phyloP scores from a whole-genome alignment of 1,140 invertebrate genomes.

The Helicorthomorpha holstii region DNA sequence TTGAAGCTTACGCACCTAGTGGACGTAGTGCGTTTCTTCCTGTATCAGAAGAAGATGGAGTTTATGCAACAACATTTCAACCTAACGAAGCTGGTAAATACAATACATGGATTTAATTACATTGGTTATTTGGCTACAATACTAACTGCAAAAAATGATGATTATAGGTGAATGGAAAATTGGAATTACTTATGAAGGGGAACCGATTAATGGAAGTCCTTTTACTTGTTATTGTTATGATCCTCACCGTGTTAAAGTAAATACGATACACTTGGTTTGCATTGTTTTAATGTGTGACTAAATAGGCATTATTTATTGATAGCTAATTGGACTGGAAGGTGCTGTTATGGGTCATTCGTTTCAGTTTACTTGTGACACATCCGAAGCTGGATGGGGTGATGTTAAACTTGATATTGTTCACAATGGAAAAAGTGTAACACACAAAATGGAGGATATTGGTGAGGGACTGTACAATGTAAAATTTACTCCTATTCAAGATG shows the following conservation, averaged over 20 bases:
- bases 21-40: conserved; percentile 56
- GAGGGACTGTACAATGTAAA: conserved; percentile 67
- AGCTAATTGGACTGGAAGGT: conserved; percentile 50
- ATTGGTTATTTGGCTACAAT: too few species aligned
- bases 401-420: conserved; percentile 72
- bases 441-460: conserved; percentile 63
- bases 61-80: conserved; percentile 84
- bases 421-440: conserved; percentile 46
- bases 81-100: conserved; percentile 77
- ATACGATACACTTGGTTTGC: background rate
- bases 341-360: conserved; percentile 54
- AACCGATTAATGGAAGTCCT: conserved; percentile 89
- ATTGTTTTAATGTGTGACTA: conserved; percentile 4
- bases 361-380: conserved; percentile 66
- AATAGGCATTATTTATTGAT: conserved; percentile 10
- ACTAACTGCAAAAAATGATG: too few species aligned
- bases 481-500: conserved; percentile 71
- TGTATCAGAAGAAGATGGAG: conserved; percentile 48
- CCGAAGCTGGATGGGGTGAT: conserved; percentile 67
- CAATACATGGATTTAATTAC: too few species aligned
- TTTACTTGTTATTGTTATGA: conserved; percentile 96
- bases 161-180: conserved; percentile 70
- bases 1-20: conserved; percentile 73
- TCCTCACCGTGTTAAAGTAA: conserved; percentile 68
- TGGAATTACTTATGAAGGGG: conserved; percentile 82